Base-by-base conservation (phyloP, 2,888 invertebrate genomes). In the Microchrysa polita region DNA sequence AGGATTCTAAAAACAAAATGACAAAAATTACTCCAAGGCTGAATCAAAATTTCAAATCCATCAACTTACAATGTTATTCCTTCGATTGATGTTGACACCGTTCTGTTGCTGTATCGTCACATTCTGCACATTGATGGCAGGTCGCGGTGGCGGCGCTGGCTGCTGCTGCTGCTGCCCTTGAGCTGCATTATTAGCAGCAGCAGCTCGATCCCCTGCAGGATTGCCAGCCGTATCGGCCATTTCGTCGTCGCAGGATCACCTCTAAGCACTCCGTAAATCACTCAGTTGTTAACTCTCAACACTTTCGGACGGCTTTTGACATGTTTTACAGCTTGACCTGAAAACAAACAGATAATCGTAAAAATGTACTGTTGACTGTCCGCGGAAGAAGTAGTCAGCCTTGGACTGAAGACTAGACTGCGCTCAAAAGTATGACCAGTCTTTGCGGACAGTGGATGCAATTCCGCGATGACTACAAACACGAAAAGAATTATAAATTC, bases 1-100 rank as follows among this genome's bases (percentile, higher is more conserved):
- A 52, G 93, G 92, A 82, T 93, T 93, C 84, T 91, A 90, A 10
- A 78, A 76, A 12, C 1, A 67, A 34, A 7, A 34, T 5, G 4
- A 34, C 27, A 34, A n/a, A 53, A 18, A n/a, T n/a, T n/a, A n/a
- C n/a, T n/a, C n/a, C 55, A 18, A 57, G 55, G 16, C 16, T 44
- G n/a, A 23, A 53, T 53, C 27, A 34, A 34, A 2, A 7, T 34
- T 34, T 7, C 27, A 34, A 34, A 7, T 2, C 48, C 2, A 1
- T 9, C 34, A 27, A 18, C 52, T 69, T 14, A 69, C 69, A 34
- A 69, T 69, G 55, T 69, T 69, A 20, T 69, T 69, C 40, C 69
- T 55, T 40, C 69, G n/a, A 22, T 69, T 69, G 23, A 55, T 74
- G 23, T 67, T 72, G 20, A 65, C 65, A 12, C 73, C 75, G 16